Conservation (phyloP, 1,140 invertebrate genomes). For the Phymorhynchus buccinoides region DNA sequence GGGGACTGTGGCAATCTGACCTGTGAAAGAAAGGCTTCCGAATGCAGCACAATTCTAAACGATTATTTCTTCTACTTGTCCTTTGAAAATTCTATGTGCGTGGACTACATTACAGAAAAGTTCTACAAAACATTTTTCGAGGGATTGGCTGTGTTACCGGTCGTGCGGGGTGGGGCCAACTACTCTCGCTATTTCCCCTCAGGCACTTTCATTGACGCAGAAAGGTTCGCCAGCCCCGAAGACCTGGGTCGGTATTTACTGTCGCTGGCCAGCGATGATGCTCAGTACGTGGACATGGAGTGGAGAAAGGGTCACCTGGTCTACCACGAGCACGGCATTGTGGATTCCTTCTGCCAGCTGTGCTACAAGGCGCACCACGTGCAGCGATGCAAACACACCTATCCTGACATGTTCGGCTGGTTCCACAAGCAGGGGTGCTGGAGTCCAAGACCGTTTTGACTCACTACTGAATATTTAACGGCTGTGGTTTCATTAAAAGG, state of each 20-base stretch:
- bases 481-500: too few relatives aligned
- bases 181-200: slow-evolving; percentile 77
- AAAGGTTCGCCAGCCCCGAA: slow-evolving; percentile 74
- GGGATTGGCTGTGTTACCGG: slow-evolving; percentile 77
- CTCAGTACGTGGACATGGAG: slow-evolving; percentile 7
- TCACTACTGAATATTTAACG: neutral
- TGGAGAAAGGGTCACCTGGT: neutral
- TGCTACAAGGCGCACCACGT: slow-evolving; percentile 8
- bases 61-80: slow-evolving; percentile 70
- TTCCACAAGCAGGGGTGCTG: neutral
- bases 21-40: neutral
- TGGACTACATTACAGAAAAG: slow-evolving; percentile 91
- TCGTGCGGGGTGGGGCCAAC: slow-evolving; percentile 79
- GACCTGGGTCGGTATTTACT: slow-evolving; percentile 76
- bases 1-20: slow-evolving; percentile 76
- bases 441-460: neutral
- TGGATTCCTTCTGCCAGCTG: slow-evolving; percentile 15
- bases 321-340: slow-evolving; percentile 3
- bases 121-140: slow-evolving; percentile 75
- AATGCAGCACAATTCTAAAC: neutral
- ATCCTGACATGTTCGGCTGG: slow-evolving; percentile 3
- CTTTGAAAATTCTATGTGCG: slow-evolving; percentile 78
- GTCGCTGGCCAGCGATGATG: slow-evolving; percentile 67
- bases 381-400: neutral
- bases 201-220: slow-evolving; percentile 77